Conservation (phyloP, 2,113 vertebrate genomes). For the Electrona antarctica region DNA sequence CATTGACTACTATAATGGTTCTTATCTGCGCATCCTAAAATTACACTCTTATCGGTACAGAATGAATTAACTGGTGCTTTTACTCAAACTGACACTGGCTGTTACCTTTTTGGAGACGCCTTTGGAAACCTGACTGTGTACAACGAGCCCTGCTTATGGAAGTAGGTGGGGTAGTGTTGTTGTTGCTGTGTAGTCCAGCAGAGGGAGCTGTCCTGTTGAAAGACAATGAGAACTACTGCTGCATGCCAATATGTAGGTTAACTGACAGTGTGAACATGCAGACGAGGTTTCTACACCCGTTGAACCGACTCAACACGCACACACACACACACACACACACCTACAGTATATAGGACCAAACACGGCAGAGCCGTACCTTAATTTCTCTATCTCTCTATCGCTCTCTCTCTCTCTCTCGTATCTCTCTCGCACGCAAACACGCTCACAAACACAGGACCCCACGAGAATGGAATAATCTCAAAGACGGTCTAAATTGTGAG, state of each 20-base stretch:
- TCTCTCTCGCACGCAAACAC: not conserved
- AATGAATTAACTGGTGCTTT: too few relatives aligned
- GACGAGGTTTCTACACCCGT: conserved; percentile 7
- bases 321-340: conserved; percentile 16
- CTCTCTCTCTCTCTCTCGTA: not conserved
- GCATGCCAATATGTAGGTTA: conserved; percentile 21
- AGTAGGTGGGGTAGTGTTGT: not conserved
- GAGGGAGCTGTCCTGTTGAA: conserved; percentile 44
- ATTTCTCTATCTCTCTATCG: not conserved
- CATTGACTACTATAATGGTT: too few relatives aligned
- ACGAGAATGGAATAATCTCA: too few relatives aligned
- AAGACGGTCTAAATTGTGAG: too few relatives aligned
- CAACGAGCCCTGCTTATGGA: not conserved
- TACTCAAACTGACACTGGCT: too few relatives aligned
- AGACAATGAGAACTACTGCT: not conserved
- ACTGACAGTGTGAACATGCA: conserved; percentile 22
- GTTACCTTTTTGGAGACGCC: too few relatives aligned
- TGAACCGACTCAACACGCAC: not conserved
- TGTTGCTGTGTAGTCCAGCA: conserved; percentile 31
- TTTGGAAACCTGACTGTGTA: not conserved
- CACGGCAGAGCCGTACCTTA: conserved; percentile 14
- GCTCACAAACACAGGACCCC: not conserved
- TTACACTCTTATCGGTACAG: too few relatives aligned
- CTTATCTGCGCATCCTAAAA: too few relatives aligned
- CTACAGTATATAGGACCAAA: conserved; percentile 26